These are phyloP conservation scores for Nephrotoma flavescens DNA, from an alignment of 2,888 invertebrate species.

Conservation along the genomic window DNA sequence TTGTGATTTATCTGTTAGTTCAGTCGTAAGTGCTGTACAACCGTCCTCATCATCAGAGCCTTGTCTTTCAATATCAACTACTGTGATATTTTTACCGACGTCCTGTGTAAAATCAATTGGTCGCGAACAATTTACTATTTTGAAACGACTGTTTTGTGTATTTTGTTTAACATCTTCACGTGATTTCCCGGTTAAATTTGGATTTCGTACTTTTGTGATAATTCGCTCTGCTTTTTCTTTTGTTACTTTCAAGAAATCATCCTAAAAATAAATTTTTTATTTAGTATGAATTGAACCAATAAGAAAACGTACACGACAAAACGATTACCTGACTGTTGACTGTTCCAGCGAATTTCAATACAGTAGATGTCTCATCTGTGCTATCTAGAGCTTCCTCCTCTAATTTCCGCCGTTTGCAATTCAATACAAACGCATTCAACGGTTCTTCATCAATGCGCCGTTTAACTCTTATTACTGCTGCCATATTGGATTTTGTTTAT, in stretches of 20 bases:
- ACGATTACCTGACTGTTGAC: slow-evolving; percentile 45
- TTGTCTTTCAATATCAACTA: slow-evolving; percentile 42
- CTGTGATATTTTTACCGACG: slow-evolving; percentile 28
- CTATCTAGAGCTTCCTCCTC: slow-evolving; percentile 24
- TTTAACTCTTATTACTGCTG: slow-evolving; percentile 55
- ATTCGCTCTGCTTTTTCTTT: slow-evolving; percentile 34
- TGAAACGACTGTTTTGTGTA: slow-evolving; percentile 38
- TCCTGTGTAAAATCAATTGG: slow-evolving; percentile 25
- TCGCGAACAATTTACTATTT: slow-evolving; percentile 42
- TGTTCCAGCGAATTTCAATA: slow-evolving; percentile 59
- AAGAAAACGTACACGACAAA: neutral
- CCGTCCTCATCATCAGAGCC: slow-evolving; percentile 10
- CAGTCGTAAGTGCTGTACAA: slow-evolving; percentile 5
- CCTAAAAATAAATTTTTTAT: slow-evolving; percentile 20
- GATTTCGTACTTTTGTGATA: slow-evolving; percentile 34
- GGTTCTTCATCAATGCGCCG: slow-evolving; percentile 57
- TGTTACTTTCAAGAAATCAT: slow-evolving; percentile 29
- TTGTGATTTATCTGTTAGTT: slow-evolving; percentile 12
- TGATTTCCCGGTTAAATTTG: slow-evolving; percentile 32
- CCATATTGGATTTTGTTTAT: slow-evolving; percentile 21
- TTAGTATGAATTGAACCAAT: neutral
- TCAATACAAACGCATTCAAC: slow-evolving; percentile 50
- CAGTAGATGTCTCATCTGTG: slow-evolving; percentile 38
- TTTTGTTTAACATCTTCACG: slow-evolving; percentile 32
- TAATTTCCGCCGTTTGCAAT: slow-evolving; percentile 52